Evolutionary conservation across 2,888 invertebrate species (phyloP).

Genomic region (Agrotis exclamationis): DNA sequence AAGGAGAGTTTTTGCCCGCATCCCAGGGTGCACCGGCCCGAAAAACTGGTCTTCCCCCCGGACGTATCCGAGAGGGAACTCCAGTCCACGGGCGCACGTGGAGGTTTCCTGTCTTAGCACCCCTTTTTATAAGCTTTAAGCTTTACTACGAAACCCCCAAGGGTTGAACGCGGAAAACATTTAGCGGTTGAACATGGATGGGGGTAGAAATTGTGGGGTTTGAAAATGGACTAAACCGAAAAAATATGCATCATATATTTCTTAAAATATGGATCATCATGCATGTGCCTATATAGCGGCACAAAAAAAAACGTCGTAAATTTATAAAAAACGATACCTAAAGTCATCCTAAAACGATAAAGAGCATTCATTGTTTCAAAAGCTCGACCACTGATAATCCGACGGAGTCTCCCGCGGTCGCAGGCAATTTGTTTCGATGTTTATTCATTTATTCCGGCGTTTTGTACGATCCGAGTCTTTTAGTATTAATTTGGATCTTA

Average conservation of each 20-base stretch:
- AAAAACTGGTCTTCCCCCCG: too few species aligned
- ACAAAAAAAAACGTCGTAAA: constrained; percentile 62
- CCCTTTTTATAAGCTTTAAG: neutral
- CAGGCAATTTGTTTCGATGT: constrained; percentile 83
- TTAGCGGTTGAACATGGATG: too few species aligned
- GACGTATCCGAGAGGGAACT: too few species aligned
- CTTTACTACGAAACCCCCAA: neutral
- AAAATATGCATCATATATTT: neutral
- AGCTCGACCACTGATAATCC: constrained; percentile 68
- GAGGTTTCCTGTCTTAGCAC: too few species aligned
- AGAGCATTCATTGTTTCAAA: constrained; percentile 73
- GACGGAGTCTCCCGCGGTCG: constrained; percentile 66
- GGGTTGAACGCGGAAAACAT: too few species aligned
- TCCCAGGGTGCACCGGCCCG: too few species aligned
- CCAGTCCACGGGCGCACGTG: too few species aligned
- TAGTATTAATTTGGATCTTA: constrained; percentile 87
- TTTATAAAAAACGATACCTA: constrained; percentile 64
- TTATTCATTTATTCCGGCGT: constrained; percentile 87
- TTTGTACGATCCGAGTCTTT: constrained; percentile 81
- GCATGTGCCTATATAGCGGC: constrained; percentile 30
- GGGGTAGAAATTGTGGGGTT: too few species aligned
- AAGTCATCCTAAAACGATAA: constrained; percentile 67
- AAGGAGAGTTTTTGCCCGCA: too few species aligned
- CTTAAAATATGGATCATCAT: constrained; percentile 22
- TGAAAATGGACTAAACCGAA: too few species aligned